These are phyloP conservation scores for Artibeus jamaicensis DNA, from an alignment of 2,797 vertebrate genomes.

Conservation along the genomic window DNA sequence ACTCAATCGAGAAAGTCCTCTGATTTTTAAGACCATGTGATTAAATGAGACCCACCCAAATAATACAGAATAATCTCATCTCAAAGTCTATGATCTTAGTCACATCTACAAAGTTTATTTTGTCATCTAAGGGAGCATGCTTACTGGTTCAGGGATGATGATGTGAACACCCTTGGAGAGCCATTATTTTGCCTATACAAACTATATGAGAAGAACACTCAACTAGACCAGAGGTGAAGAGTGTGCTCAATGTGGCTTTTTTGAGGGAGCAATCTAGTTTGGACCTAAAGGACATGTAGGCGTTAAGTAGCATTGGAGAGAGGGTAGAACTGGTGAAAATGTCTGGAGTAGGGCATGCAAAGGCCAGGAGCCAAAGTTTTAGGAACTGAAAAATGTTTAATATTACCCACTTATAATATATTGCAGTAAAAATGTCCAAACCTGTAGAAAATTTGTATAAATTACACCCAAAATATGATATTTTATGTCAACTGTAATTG, in stretches of 20 bases:
- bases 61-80: background rate
- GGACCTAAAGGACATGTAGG: background rate
- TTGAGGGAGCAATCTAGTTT: background rate
- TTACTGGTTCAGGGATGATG: background rate
- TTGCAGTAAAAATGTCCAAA: background rate
- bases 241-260: background rate
- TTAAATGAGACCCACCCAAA: background rate
- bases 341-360: background rate
- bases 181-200: background rate
- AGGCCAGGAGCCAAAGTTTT: background rate
- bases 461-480: too few relatives aligned
- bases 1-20: background rate
- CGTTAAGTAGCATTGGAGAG: background rate
- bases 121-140: background rate
- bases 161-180: background rate
- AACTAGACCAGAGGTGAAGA: background rate
- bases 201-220: background rate
- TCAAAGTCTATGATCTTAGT: background rate
- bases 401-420: background rate
- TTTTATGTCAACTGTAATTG: too few relatives aligned
- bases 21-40: background rate
- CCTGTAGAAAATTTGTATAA: background rate
- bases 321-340: background rate
- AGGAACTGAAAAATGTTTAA: background rate
- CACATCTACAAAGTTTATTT: background rate